A percentile compares a stretch with the other conserved stretches of the same genome.
Conservation (phyloP, 2,888 invertebrate genomes). For the Spisula subtruncata region DNA sequence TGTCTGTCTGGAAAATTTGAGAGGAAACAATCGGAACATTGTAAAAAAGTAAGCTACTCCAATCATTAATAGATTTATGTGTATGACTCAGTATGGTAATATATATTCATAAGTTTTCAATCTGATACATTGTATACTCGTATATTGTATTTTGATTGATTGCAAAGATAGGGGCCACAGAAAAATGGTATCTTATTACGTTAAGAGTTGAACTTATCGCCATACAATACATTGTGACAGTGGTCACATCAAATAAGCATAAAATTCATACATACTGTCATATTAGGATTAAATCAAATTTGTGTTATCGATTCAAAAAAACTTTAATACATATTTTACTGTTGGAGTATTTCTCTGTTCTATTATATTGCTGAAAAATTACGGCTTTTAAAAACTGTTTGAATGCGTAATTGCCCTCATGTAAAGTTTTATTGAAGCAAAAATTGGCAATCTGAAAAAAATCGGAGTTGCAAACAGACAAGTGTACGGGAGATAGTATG, state of each 20-base stretch:
- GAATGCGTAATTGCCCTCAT: slow-evolving; percentile 10
- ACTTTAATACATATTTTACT: slow-evolving; percentile 1
- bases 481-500: neutral
- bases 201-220: neutral
- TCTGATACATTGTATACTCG: neutral
- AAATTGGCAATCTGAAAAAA: slow-evolving; percentile 41
- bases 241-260: neutral
- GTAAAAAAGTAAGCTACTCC: neutral
- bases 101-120: neutral
- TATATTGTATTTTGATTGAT: slow-evolving; percentile 13
- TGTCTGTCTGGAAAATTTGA: neutral
- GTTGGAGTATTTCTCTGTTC: neutral
- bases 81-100: neutral
- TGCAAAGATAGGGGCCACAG: neutral
- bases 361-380: neutral
- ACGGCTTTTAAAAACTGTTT: neutral
- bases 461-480: slow-evolving; percentile 34
- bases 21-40: neutral
- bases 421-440: slow-evolving; percentile 20
- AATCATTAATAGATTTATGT: neutral
- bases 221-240: neutral
- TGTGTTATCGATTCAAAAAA: slow-evolving; percentile 30
- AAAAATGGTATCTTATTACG: neutral
- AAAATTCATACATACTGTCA: slow-evolving; percentile 3
- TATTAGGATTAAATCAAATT: slow-evolving; percentile 27